phyloP scores from a whole-genome alignment of 2,888 invertebrate species.

The Microchrysa polita region DNA sequence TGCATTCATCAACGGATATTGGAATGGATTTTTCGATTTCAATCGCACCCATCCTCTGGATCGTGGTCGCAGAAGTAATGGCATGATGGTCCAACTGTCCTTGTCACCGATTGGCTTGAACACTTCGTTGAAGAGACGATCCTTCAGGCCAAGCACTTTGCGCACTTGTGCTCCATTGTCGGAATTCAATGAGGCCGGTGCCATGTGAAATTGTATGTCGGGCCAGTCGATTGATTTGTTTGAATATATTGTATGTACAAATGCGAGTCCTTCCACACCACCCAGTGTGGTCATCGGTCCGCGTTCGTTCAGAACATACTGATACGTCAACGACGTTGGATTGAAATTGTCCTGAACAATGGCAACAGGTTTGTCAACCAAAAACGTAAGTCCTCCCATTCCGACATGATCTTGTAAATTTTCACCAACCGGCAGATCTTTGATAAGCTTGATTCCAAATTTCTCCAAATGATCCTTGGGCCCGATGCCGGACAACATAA shows the following conservation, averaged over 20 bases:
- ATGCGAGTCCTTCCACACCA: conserved; percentile 88
- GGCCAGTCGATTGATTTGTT: conserved; percentile 83
- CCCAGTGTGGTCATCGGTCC: conserved; percentile 90
- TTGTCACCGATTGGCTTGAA: conserved; percentile 82
- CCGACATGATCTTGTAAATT: conserved; percentile 91
- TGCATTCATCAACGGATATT: conserved; percentile 88
- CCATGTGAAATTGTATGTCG: conserved; percentile 93
- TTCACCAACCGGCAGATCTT: conserved; percentile 80
- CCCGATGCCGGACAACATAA: conserved; percentile 90
- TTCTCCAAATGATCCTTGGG: conserved; percentile 75
- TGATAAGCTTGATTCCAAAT: conserved; percentile 77
- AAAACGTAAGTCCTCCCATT: conserved; percentile 73
- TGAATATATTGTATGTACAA: conserved; percentile 85
- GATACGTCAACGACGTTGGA: conserved; percentile 81
- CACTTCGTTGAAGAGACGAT: conserved; percentile 81
- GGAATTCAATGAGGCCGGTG: conserved; percentile 86
- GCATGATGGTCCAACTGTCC: conserved; percentile 82
- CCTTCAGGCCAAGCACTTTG: conserved; percentile 82
- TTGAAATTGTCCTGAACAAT: conserved; percentile 83
- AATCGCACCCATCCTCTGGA: conserved; percentile 82
- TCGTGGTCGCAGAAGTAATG: conserved; percentile 80
- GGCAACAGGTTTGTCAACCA: conserved; percentile 84
- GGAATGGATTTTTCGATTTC: conserved; percentile 82
- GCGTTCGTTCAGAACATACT: conserved; percentile 79
- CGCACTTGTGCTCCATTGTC: conserved; percentile 79